Evolutionary conservation across 2,113 vertebrate genomes (phyloP), one percentile per base, ranked within the genome.

Genomic region (Cervus canadensis): DNA sequence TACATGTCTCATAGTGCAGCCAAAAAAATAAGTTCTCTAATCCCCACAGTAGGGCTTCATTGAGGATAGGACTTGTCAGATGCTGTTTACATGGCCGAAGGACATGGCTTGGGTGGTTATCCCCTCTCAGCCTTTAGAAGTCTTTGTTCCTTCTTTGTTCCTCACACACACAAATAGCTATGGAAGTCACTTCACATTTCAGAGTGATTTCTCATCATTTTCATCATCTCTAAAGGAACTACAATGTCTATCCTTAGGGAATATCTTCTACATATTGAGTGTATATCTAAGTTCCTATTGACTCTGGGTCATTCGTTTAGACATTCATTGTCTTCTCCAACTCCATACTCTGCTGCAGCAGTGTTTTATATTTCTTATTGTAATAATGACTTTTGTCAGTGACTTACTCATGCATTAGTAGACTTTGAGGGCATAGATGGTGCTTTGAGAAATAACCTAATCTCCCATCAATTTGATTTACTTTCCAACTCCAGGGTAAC

Each of bases 381-480:
- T 57, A 79, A 43, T 48, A 84, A 67, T 52, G 84, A 10, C 28
- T 95, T 97, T 95, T 74, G 64, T 94, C 79, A 76, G 43, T 59
- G 54, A 96, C 40, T 94, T 92, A 25, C 94, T 89, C 57, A 96
- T 67, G 36, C 67, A 78, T 95, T 95, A 79, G 59, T 79, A 95
- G 83, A 97, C 14, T 94, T 96, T 36, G 48, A 86, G 93, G n/a
- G 56, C 83, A 97, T 78, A 97, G 86, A 95, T 81, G 62, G 54
- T 89, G 59, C 91, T 97, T 97, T 98, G 94, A 97, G 81, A 87
- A 87, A 59, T 93, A 94, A 96, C 97, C 21, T 86, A 92, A 91
- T 88, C 84, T 94, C 43, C 64, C 59, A 54, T 96, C 88, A 97
- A 88, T 97, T 97, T 98, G 97, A 97, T 97, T 98, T 96, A 94